Evolutionary conservation across 2,113 vertebrate species (phyloP), one percentile per base, ranked within the genome.

Genomic region (Cavia porcellus): DNA sequence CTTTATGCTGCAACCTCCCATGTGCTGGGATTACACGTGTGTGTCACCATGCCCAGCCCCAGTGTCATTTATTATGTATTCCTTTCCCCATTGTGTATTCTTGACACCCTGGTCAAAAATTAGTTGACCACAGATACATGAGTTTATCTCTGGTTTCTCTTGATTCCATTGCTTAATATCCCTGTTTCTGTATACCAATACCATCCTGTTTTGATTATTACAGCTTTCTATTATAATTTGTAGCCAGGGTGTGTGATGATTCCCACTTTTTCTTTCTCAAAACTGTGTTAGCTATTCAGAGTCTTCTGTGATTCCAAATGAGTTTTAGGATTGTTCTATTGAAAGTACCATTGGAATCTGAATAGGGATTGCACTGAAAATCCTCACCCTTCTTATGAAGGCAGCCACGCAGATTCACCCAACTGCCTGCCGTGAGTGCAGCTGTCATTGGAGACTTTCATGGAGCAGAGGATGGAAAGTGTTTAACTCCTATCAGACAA

Each of bases 351-450:
- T 8, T 89, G 70, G 68, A 22, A 24, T 22, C 75, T 75, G 20
- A 28, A 32, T 32, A 32, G 68, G 25, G 11, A 59, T 59, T 79
- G 42, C 35, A 38, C 15, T 15, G 85, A 30, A 30, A 32, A 35
- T 6, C 7, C 0, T 2, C 11, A 22, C 19, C 12, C 50, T 72
- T 50, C 8, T 6, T 55, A 55, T 15, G 57, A 82, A 89, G 35
- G 38, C 5, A 35, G 47, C 38, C 15, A 35, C 35, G 47, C 28
- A 55, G 62, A 38, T 5, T n/a, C 79, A 3, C 0, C n/a, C 22
- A 50, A 3, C 45, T 52, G 2, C 22, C 9, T 1, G 9, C 2
- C 0, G 3, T 20, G 7, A 42, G 24, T 13, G 2, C 47, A 0
- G 1, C 30, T 0, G 20, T 52, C 19, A 45, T 5, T 38, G 17